phyloP scores from a whole-genome alignment of 2,113 vertebrate species.

The Gulo gulo region DNA sequence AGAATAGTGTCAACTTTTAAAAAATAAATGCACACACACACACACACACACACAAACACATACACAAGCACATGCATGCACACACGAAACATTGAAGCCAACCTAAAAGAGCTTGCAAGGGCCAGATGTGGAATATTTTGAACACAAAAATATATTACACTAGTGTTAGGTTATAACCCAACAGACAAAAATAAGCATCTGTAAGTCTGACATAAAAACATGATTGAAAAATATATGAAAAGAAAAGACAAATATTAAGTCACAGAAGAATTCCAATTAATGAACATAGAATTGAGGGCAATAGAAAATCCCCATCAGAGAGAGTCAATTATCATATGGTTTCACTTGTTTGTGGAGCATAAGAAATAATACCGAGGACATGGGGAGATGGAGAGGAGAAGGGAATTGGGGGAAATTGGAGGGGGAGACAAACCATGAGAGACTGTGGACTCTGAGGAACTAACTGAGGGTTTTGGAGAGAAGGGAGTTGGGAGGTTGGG shows the following conservation, averaged over 20 bases:
- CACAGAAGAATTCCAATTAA: background rate
- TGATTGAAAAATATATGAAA: background rate
- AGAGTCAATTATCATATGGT: no score
- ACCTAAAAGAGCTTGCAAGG: background rate
- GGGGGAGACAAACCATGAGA: no score
- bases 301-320: background rate
- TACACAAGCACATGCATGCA: background rate
- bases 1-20: no score
- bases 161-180: background rate
- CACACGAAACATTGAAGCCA: background rate
- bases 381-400: no score
- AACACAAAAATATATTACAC: background rate
- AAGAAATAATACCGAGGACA: no score
- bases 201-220: background rate
- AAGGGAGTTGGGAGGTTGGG: no score
- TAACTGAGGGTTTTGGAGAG: no score
- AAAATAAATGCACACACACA: background rate
- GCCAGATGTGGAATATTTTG: background rate
- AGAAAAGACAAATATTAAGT: background rate
- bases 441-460: no score
- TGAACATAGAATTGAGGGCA: background rate
- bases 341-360: no score
- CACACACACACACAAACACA: background rate
- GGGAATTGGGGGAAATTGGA: no score
- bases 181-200: background rate